These are phyloP conservation scores for Bostrychus sinensis DNA, from an alignment of 2,113 vertebrate species.

Conservation along the genomic window DNA sequence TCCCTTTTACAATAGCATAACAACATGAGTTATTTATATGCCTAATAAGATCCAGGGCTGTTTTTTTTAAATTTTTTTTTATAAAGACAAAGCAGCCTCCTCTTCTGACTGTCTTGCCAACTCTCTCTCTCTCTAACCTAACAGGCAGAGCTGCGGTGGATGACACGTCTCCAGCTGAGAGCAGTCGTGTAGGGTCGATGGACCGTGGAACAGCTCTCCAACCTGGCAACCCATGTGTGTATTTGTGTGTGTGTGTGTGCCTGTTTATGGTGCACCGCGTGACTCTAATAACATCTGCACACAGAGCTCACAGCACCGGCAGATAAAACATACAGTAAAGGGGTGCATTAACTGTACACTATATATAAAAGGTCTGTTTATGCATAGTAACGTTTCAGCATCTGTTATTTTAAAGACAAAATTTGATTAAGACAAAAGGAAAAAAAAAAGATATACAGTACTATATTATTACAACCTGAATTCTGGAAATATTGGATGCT, in stretches of 20 bases:
- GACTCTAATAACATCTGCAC: constrained; percentile 37
- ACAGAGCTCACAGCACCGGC: constrained; percentile 27
- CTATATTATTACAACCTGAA: too few relatives aligned
- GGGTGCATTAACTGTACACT: background rate
- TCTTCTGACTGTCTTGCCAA: background rate
- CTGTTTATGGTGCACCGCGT: constrained; percentile 28
- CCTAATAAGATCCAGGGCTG: too few relatives aligned
- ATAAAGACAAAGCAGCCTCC: constrained; percentile 1
- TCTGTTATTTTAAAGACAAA: too few relatives aligned
- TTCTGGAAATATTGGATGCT: too few relatives aligned
- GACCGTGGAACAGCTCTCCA: constrained; percentile 52
- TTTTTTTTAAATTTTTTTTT: background rate
- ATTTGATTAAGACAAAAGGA: too few relatives aligned
- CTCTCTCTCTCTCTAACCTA: constrained; percentile 42
- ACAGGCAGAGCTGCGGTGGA: constrained; percentile 67
- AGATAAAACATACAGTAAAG: background rate
- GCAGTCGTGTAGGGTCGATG: constrained; percentile 74
- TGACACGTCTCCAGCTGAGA: constrained; percentile 77
- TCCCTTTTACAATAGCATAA: too few relatives aligned
- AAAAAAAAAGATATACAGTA: too few relatives aligned
- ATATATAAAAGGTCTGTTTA: background rate
- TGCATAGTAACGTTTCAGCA: too few relatives aligned
- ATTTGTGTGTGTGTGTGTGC: constrained; percentile 21
- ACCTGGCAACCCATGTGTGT: constrained; percentile 14
- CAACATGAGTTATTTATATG: too few relatives aligned